These are phyloP conservation scores for Zaprionus tsacasi DNA, from an alignment of 1,140 invertebrate genomes.

Conservation along the genomic window DNA sequence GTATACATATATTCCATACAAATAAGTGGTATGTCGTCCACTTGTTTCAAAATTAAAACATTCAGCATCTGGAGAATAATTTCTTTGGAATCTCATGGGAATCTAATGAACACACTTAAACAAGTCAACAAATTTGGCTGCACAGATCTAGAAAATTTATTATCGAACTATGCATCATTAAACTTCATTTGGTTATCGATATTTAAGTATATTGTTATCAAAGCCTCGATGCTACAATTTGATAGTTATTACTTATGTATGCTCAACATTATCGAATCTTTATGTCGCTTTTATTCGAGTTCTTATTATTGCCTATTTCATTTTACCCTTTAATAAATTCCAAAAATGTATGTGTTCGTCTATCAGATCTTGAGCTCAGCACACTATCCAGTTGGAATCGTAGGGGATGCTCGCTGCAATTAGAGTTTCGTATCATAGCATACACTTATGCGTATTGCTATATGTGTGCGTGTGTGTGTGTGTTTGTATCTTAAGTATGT, in stretches of 20 bases:
- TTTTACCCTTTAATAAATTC: constrained; percentile 66
- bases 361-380: constrained; percentile 25
- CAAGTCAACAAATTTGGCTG: constrained; percentile 47
- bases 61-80: constrained; percentile 10
- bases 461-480: constrained; percentile 10
- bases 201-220: constrained; percentile 55
- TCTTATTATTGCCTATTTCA: constrained; percentile 56
- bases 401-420: not conserved
- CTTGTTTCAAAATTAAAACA: constrained; percentile 22
- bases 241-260: constrained; percentile 33
- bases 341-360: constrained; percentile 53
- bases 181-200: constrained; percentile 32
- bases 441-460: not conserved
- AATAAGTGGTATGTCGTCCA: constrained; percentile 1
- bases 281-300: constrained; percentile 32
- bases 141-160: constrained; percentile 22
- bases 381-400: not conserved
- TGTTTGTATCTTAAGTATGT: constrained; percentile 2
- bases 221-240: constrained; percentile 56
- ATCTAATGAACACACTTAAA: constrained; percentile 49
- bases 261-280: constrained; percentile 34
- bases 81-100: constrained; percentile 10
- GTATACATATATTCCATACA: constrained; percentile 7
- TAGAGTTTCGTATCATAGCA: constrained; percentile 12
- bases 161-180: constrained; percentile 11